Evolutionary conservation across 2,797 vertebrate genomes (phyloP), one percentile per base, ranked within the genome.

Genomic region (Acanthopagrus latus): DNA sequence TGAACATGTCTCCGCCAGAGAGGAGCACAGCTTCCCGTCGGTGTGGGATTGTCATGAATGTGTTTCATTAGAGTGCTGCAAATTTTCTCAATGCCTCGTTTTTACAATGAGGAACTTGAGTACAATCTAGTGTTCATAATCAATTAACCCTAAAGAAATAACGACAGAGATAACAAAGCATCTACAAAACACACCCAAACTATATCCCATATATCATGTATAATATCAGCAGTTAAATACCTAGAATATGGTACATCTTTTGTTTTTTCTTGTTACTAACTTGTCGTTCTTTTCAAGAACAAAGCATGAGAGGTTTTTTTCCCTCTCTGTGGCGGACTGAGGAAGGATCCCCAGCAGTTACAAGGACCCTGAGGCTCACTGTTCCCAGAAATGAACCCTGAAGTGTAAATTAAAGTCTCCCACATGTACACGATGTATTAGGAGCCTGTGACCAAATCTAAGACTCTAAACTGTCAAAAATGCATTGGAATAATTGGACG

Each of bases 41-140:
- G 38, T 33, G 74, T 56, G 76, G 56, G 76, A 91, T 86, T 90
- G 88, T 91, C 80, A 5, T 71, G 56, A 29, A 87, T 64, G 73
- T 69, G n/a, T 67, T 55, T 13, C 4, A 76, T 20, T 18, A 62
- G 60, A 81, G 57, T 29, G 82, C 67, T 71, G 75, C 76, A n/a
- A 52, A 52, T 64, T 78, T 74, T 74, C 25, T 70, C 57, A 55
- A 43, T 16, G 50, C 25, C 57, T 77, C 48, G 9, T 60, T 72
- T 38, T 74, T 18, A 66, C 29, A 56, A 64, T 84, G 76, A 86
- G 20, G n/a, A 81, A 71, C 57, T 67, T 3, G 8, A 76, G 64
- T 70, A 83, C 20, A 77, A 83, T 64, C 73, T 79, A 78, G 58
- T 85, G 81, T 87, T 87, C 29, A 29, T 16, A 25, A 54, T 50